These are phyloP conservation scores for Sarcoramphus papa DNA, from an alignment of 2,797 vertebrate species.

Conservation along the genomic window DNA sequence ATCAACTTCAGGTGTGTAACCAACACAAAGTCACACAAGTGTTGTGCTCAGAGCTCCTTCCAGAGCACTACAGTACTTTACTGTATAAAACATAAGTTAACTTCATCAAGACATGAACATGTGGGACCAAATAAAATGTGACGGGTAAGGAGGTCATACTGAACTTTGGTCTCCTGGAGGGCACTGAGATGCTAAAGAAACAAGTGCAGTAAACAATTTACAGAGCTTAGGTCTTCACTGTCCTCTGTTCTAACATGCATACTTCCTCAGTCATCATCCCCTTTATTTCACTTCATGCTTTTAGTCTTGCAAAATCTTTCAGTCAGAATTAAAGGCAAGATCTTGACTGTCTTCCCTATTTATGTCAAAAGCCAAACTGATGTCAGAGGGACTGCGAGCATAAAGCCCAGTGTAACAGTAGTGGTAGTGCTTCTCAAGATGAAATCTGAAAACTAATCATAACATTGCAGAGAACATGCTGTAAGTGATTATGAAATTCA, in stretches of 20 bases:
- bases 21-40: not conserved
- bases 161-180: constrained; percentile 48
- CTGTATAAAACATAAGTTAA: constrained; percentile 9
- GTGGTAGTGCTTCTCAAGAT: not conserved
- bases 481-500: not conserved
- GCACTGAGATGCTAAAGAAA: constrained; percentile 12
- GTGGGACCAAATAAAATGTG: not conserved
- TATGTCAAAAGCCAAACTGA: not conserved
- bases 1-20: not conserved
- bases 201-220: constrained; percentile 15
- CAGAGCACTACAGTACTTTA: constrained; percentile 18
- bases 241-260: not conserved
- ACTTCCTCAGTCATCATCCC: constrained; percentile 11
- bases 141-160: not conserved
- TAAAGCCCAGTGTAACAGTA: not conserved
- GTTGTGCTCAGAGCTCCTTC: not conserved
- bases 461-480: not conserved
- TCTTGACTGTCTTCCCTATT: not conserved
- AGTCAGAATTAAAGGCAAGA: not conserved
- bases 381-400: not conserved
- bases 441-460: not conserved
- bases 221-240: constrained; percentile 6
- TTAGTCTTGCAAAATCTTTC: not conserved
- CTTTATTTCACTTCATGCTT: not conserved
- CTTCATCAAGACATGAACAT: not conserved